phyloP scores from a whole-genome alignment of 2,888 invertebrate species.

The Cantharis flavilabris region DNA sequence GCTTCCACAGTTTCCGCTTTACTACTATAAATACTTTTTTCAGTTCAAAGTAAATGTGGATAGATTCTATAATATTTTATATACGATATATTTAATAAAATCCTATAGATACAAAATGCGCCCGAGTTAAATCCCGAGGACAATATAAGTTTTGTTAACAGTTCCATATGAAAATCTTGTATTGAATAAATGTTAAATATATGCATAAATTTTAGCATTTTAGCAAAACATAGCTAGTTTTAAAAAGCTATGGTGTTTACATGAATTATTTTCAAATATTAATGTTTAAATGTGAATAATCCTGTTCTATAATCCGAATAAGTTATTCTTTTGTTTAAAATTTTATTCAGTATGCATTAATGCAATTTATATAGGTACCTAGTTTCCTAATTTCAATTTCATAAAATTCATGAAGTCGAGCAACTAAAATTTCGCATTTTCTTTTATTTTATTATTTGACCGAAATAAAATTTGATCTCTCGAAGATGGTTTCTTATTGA shows the following conservation, averaged over 20 bases:
- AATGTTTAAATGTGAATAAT: neutral
- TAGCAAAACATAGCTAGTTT: neutral
- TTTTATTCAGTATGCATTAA: neutral
- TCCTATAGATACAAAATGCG: neutral
- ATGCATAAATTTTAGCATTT: neutral
- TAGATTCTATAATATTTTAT: neutral
- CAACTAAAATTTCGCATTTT: neutral
- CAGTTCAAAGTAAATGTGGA: neutral
- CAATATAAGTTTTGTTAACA: neutral
- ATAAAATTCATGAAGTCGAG: neutral
- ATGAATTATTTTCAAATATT: neutral
- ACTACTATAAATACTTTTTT: neutral
- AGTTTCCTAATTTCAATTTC: neutral
- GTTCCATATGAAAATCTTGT: neutral
- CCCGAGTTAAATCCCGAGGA: neutral
- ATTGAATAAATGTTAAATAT: neutral
- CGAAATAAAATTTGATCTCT: neutral
- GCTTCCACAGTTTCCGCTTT: neutral
- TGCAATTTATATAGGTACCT: neutral
- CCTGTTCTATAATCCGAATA: neutral
- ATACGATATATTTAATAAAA: slow-evolving; percentile 1
- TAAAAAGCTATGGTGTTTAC: neutral
- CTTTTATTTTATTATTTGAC: neutral
- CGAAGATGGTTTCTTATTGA: neutral
- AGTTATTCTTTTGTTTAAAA: neutral